phyloP scores from a whole-genome alignment of 92 coral and sea anemone genomes.

The Siderastrea radians region DNA sequence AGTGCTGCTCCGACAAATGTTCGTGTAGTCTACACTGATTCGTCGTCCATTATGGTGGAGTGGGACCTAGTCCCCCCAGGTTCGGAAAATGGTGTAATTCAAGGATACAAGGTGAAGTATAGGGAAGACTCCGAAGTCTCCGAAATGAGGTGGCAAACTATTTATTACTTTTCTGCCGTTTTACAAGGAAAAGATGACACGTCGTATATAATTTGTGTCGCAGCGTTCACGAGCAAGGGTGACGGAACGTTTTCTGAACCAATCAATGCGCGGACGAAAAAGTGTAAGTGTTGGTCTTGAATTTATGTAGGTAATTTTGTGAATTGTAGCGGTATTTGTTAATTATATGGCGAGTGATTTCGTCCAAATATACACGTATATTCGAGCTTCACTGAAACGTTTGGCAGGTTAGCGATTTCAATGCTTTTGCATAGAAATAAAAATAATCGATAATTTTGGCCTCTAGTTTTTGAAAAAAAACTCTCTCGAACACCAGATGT shows the following conservation, averaged over 20 bases:
- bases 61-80: slow-evolving; percentile 35
- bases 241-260: slow-evolving; percentile 48
- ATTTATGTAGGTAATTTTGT: no score
- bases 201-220: slow-evolving; percentile 32
- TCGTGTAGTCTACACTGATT: slow-evolving; percentile 7
- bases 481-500: no score
- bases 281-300: slow-evolving; percentile 6
- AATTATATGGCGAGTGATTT: no score
- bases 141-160: background rate
- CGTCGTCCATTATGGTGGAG: slow-evolving; percentile 29
- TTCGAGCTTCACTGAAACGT: no score
- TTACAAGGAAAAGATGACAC: background rate
- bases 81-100: slow-evolving; percentile 26
- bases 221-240: slow-evolving; percentile 51
- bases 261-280: slow-evolving; percentile 26
- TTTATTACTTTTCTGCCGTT: background rate
- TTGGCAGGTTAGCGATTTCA: no score
- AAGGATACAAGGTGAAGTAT: slow-evolving; percentile 36
- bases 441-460: no score
- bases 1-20: slow-evolving; percentile 28
- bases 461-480: no score
- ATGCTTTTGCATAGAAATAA: no score
- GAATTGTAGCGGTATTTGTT: background rate
- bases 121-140: background rate
- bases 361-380: no score